Evolutionary conservation across 1,140 invertebrate genomes (phyloP).

Genomic region (Triops longicaudatus): DNA sequence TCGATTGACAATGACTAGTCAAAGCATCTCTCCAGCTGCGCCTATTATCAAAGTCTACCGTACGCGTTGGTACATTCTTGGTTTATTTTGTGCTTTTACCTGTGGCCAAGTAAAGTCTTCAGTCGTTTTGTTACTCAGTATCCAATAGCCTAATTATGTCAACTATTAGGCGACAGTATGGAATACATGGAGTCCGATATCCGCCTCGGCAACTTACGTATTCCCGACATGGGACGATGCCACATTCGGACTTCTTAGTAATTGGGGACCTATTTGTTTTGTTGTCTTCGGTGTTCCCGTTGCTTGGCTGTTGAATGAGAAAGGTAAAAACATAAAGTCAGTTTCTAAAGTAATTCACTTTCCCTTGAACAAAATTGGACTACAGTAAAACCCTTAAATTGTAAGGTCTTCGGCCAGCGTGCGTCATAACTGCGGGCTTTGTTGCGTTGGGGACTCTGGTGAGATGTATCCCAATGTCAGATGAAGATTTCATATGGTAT

Average conservation of each 20-base stretch:
- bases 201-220: slow-evolving; percentile 40
- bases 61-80: slow-evolving; percentile 25
- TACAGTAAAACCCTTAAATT: slow-evolving; percentile 18
- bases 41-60: slow-evolving; percentile 21
- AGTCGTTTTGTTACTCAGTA: not conserved
- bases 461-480: slow-evolving; percentile 35
- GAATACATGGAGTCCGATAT: slow-evolving; percentile 49
- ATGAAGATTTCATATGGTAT: slow-evolving; percentile 31
- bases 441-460: slow-evolving; percentile 33
- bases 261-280: slow-evolving; percentile 47
- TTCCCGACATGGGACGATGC: slow-evolving; percentile 43
- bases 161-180: slow-evolving; percentile 36
- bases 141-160: not conserved
- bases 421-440: slow-evolving; percentile 33
- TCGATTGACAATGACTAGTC: not conserved
- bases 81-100: slow-evolving; percentile 22
- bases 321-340: too few relatives aligned
- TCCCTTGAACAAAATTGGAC: too few relatives aligned
- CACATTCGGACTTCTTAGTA: slow-evolving; percentile 43
- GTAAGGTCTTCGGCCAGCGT: slow-evolving; percentile 35
- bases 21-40: not conserved
- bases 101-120: slow-evolving; percentile 17
- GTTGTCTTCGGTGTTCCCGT: slow-evolving; percentile 40
- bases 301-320: slow-evolving; percentile 41
- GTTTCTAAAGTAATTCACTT: too few relatives aligned